A percentile compares a stretch with the other conserved stretches of the same genome.
These are phyloP conservation scores for Lepidurus apus DNA, from an alignment of 1,140 invertebrate genomes.

Conservation along the genomic window DNA sequence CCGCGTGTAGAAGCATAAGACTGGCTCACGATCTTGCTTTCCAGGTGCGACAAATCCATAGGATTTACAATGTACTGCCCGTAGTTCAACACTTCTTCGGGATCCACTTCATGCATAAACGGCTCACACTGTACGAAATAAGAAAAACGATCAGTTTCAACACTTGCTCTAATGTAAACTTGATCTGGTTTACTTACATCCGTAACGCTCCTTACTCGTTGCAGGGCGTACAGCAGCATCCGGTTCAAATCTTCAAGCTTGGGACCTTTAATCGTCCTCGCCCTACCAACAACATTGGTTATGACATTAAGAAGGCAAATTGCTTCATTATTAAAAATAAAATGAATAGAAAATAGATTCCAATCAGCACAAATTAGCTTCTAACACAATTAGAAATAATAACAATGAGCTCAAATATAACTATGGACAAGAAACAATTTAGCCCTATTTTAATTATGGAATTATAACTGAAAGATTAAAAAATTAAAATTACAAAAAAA, in stretches of 20 bases:
- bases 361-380: too few species aligned
- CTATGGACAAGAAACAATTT: too few species aligned
- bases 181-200: constrained; percentile 55
- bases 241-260: constrained; percentile 65
- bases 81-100: constrained; percentile 62
- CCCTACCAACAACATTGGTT: constrained; percentile 43
- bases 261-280: constrained; percentile 64
- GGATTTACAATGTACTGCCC: constrained; percentile 73
- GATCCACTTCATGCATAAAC: constrained; percentile 67
- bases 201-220: constrained; percentile 62
- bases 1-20: constrained; percentile 83
- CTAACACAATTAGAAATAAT: too few species aligned
- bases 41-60: constrained; percentile 71
- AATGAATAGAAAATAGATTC: too few species aligned
- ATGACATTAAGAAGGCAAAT: too few species aligned
- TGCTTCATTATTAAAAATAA: too few species aligned
- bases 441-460: too few species aligned
- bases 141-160: neutral
- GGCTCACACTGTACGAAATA: constrained; percentile 48
- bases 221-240: constrained; percentile 66
- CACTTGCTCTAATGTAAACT: neutral
- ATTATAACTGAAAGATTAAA: too few species aligned
- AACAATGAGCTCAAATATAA: too few species aligned
- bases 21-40: constrained; percentile 68
- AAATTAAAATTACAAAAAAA: too few species aligned